phyloP scores from a whole-genome alignment of 2,113 vertebrate genomes.

The Anhinga rufa region DNA sequence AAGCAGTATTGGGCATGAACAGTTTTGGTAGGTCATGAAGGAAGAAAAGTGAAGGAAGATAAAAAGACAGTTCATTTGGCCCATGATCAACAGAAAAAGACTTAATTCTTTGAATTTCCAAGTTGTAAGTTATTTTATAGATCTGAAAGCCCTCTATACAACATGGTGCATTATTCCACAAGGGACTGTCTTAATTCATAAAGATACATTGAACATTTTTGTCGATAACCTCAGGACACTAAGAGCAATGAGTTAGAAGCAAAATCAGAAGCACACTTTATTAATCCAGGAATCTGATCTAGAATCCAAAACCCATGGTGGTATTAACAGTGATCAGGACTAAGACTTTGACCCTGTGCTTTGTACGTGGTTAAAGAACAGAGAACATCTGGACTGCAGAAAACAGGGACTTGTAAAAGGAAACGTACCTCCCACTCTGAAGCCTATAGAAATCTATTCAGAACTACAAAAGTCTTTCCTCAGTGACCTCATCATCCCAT shows the following conservation, averaged over 20 bases:
- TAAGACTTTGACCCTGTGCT: neutral
- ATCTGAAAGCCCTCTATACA: neutral
- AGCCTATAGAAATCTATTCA: neutral
- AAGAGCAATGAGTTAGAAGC: neutral
- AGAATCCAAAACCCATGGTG: neutral
- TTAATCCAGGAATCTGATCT: neutral
- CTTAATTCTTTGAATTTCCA: neutral
- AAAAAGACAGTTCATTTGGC: neutral
- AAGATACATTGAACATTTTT: neutral
- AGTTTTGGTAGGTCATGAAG: neutral
- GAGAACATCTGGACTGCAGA: neutral
- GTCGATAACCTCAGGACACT: neutral
- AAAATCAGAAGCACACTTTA: neutral
- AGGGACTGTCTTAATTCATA: neutral
- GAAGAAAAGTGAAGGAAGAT: neutral
- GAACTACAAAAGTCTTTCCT: neutral
- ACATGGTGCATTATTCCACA: accelerated
- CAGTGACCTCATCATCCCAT: neutral
- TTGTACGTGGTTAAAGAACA: neutral
- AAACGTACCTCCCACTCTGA: neutral
- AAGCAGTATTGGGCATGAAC: neutral
- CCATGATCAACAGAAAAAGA: neutral
- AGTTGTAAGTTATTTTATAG: neutral
- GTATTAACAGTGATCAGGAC: neutral
- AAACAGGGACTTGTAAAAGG: neutral